These are phyloP conservation scores for Channallabes apus DNA, from an alignment of 2,797 vertebrate genomes.

Conservation along the genomic window DNA sequence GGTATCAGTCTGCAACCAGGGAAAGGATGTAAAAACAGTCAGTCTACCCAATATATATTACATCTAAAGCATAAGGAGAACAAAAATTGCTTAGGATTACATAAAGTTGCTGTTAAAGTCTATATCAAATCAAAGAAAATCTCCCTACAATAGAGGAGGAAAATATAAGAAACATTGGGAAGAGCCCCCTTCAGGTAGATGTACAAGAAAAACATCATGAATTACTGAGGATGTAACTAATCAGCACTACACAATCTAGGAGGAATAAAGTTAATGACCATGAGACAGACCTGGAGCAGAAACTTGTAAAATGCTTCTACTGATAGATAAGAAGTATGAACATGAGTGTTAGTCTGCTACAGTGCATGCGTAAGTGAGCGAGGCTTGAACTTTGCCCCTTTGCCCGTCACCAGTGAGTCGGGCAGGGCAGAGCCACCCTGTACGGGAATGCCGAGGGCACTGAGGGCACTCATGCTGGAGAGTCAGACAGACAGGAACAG, in stretches of 20 bases:
- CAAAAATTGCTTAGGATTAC: background rate
- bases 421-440: constrained; percentile 41
- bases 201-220: background rate
- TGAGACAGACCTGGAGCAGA: background rate
- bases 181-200: background rate
- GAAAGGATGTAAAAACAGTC: background rate
- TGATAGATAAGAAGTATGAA: background rate
- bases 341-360: constrained; percentile 36
- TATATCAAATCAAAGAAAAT: background rate
- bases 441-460: constrained; percentile 9
- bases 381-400: constrained; percentile 16
- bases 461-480: constrained; percentile 74
- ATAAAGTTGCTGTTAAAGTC: background rate
- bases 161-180: background rate
- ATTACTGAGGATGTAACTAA: background rate
- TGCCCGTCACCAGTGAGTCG: constrained; percentile 12
- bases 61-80: too few relatives aligned
- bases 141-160: too few relatives aligned
- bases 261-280: background rate
- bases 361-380: constrained; percentile 62
- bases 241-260: background rate
- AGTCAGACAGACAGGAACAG: constrained; percentile 52
- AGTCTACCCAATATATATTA: background rate
- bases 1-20: background rate
- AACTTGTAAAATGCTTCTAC: background rate